phyloP scores from a whole-genome alignment of 2,888 invertebrate species.

The Noctua fimbriata region DNA sequence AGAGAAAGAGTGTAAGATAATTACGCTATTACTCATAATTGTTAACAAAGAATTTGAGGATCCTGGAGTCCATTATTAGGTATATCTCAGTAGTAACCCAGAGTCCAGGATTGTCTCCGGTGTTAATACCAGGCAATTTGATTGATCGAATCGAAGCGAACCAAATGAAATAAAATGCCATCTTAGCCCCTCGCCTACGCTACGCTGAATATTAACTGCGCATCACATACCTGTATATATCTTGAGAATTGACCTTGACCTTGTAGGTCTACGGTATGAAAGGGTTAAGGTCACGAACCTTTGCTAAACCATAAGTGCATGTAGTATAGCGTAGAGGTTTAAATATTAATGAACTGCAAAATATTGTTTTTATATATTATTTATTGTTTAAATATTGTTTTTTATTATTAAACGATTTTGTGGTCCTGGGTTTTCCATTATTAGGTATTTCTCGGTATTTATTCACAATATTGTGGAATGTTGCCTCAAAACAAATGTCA shows the following conservation, averaged over 20 bases:
- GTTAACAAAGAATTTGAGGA: background rate
- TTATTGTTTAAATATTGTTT: too few species aligned
- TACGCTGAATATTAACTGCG: background rate
- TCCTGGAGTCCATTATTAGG: too few species aligned
- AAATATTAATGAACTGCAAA: background rate
- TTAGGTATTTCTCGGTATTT: too few species aligned
- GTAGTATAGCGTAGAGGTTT: background rate
- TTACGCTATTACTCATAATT: too few species aligned
- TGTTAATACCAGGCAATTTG: conserved; percentile 13
- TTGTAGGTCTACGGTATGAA: background rate
- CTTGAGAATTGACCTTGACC: background rate
- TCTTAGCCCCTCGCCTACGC: conserved; percentile 19
- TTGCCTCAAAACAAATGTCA: too few species aligned
- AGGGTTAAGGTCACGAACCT: background rate
- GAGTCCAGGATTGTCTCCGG: background rate
- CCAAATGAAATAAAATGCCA: conserved; percentile 38
- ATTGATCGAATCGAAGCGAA: conserved; percentile 38
- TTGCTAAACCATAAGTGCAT: background rate
- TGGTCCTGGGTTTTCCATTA: background rate
- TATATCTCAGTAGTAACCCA: background rate
- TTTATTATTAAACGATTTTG: background rate
- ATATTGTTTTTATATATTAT: background rate
- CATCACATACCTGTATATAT: background rate
- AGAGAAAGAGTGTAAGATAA: too few species aligned
- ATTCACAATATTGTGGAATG: too few species aligned